Evolutionary conservation across 2,888 invertebrate genomes (phyloP).

Genomic region (Cheilosia vernalis): DNA sequence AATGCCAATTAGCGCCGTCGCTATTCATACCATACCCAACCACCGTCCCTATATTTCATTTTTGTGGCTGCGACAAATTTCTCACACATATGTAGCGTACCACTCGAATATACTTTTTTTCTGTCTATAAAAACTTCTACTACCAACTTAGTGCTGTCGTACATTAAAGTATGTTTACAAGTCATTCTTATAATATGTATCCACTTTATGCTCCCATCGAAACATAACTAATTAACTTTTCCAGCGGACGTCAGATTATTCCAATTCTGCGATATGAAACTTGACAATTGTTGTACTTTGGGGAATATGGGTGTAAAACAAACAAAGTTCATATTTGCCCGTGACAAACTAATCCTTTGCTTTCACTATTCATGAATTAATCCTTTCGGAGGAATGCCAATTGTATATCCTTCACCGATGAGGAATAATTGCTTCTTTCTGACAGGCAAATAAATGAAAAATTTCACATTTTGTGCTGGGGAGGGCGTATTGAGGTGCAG

Average conservation of each 20-base stretch:
- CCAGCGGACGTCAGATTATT: not conserved
- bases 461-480: not conserved
- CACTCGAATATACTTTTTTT: no score
- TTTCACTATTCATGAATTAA: constrained; percentile 9
- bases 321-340: constrained; percentile 2
- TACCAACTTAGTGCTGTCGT: no score
- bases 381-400: not conserved
- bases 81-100: no score
- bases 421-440: constrained; percentile 16
- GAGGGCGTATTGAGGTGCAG: not conserved
- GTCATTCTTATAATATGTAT: no score
- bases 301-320: not conserved
- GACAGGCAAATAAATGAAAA: constrained; percentile 35
- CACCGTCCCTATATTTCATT: no score
- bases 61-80: no score
- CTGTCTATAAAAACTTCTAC: no score
- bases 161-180: no score
- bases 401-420: not conserved
- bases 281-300: not conserved
- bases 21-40: no score
- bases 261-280: not conserved
- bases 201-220: no score
- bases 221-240: no score
- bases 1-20: no score
- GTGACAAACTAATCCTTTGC: not conserved